These are phyloP conservation scores for Psephotus haematonotus DNA, from an alignment of 2,113 vertebrate genomes.

Conservation along the genomic window DNA sequence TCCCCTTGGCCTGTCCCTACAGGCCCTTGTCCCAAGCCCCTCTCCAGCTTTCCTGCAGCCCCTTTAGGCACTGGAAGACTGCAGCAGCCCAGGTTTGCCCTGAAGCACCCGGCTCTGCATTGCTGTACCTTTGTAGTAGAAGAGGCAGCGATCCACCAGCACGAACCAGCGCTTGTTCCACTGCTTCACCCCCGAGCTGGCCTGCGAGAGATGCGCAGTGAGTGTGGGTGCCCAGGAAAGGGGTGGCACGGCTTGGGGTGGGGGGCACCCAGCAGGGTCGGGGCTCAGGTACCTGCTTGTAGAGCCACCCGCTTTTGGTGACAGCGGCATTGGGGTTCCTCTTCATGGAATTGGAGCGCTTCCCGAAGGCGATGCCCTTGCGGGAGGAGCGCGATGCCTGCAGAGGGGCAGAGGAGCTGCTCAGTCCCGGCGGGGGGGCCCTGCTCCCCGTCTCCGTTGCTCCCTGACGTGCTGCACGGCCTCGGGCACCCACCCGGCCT, in stretches of 20 bases:
- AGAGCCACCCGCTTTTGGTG: constrained; percentile 90
- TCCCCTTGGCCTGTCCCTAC: too few relatives aligned
- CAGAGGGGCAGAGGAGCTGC: not conserved
- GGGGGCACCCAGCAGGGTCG: rapidly evolving
- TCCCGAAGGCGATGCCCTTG: constrained; percentile 90
- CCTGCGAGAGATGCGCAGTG: constrained; percentile 68
- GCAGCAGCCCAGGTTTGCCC: rapidly evolving
- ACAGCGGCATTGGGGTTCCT: constrained; percentile 88
- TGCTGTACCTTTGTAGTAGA: constrained; percentile 92
- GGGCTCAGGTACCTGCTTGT: constrained; percentile 85
- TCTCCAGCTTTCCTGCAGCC: not conserved
- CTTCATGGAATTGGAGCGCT: constrained; percentile 95
- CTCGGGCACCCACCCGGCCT: constrained; percentile 75
- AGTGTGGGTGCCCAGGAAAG: not conserved
- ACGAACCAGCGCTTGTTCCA: constrained; percentile 99
- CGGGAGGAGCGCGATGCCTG: constrained; percentile 81
- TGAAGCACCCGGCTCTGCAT: not conserved
- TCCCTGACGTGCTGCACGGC: rapidly evolving
- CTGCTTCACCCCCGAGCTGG: constrained; percentile 93
- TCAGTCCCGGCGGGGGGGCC: not conserved
- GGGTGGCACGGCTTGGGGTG: not conserved
- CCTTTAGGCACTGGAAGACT: not conserved
- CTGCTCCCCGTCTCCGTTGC: rapidly evolving
- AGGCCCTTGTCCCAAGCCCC: not conserved
- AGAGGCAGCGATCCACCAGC: constrained; percentile 92